These are phyloP conservation scores for Cinclus mexicanus DNA, from an alignment of 2,113 vertebrate species.

Conservation along the genomic window DNA sequence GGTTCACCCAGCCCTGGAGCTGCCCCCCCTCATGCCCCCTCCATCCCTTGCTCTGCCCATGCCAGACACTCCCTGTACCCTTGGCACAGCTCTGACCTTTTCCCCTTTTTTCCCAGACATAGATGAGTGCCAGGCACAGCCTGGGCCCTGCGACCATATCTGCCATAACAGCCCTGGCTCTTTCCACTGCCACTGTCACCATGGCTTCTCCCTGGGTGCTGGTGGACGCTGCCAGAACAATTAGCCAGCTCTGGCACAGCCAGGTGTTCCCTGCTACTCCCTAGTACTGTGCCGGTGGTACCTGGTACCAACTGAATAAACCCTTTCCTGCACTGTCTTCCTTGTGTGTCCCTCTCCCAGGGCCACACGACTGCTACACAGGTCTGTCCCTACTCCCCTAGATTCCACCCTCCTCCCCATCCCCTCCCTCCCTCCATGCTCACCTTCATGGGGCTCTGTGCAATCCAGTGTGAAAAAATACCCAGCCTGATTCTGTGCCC, in stretches of 20 bases:
- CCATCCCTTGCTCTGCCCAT: background rate
- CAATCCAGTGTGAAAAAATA: background rate
- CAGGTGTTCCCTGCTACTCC: background rate
- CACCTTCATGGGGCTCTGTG: fast-evolving
- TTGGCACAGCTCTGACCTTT: background rate
- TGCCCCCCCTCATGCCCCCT: background rate
- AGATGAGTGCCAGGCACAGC: slow-evolving; percentile 38
- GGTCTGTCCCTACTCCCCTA: background rate
- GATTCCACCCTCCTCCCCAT: background rate
- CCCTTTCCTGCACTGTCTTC: background rate
- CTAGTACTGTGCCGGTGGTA: fast-evolving
- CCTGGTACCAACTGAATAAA: background rate
- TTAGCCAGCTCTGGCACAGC: background rate
- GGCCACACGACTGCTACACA: background rate
- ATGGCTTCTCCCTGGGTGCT: background rate
- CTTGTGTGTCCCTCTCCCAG: background rate
- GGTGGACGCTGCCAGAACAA: background rate
- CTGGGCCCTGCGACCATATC: slow-evolving; percentile 11
- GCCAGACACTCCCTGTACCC: fast-evolving
- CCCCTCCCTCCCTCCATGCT: background rate
- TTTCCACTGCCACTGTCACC: slow-evolving; percentile 50
- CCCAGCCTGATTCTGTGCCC: background rate
- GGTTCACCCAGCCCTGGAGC: background rate
- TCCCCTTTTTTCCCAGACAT: slow-evolving; percentile 30
- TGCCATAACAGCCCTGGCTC: slow-evolving; percentile 54